Evolutionary conservation across 1,140 invertebrate genomes (phyloP).

Genomic region (Phenacoccus solenopsis): DNA sequence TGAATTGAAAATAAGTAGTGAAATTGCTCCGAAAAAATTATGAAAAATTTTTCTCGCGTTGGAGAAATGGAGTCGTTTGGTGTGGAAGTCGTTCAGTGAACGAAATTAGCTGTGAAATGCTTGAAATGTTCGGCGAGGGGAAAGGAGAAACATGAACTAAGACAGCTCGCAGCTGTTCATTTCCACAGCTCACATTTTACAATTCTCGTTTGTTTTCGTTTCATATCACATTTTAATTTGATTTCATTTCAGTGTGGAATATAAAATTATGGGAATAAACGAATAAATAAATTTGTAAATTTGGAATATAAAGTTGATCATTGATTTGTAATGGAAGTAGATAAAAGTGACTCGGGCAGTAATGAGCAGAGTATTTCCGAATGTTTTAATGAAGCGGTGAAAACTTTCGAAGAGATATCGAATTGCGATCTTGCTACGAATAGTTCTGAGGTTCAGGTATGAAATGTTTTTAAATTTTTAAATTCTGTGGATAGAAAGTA

Average conservation of each 20-base stretch:
- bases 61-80: no score
- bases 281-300: neutral
- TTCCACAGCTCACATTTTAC: no score
- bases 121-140: no score
- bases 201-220: no score
- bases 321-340: neutral
- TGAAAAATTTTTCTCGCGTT: no score
- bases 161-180: no score
- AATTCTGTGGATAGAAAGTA: neutral
- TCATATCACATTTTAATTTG: no score
- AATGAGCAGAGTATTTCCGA: neutral
- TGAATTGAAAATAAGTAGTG: no score
- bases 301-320: neutral
- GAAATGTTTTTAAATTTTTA: neutral
- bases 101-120: no score
- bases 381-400: slow-evolving; percentile 6
- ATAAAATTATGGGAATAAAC: neutral
- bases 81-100: no score
- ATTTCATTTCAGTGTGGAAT: neutral
- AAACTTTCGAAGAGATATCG: slow-evolving; percentile 1
- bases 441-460: slow-evolving; percentile 9
- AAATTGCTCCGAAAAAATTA: no score
- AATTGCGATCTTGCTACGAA: slow-evolving; percentile 1
- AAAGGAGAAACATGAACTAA: no score
- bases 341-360: neutral